These are phyloP conservation scores for Drosophila orena DNA, from an alignment of 1,140 invertebrate genomes.

Conservation along the genomic window DNA sequence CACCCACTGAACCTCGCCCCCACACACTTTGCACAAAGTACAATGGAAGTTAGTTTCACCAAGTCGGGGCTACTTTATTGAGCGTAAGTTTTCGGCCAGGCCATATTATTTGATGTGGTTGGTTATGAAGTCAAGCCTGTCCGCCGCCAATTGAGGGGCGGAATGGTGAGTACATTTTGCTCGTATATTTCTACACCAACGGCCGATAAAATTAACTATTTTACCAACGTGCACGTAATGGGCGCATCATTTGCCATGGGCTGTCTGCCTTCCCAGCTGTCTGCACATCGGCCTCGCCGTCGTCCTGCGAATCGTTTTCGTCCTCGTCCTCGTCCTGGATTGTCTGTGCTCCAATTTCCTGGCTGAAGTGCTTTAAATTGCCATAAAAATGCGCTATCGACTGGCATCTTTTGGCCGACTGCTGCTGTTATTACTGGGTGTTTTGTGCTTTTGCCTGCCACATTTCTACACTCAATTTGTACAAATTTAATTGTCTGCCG, in stretches of 20 bases:
- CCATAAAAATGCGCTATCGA: constrained; percentile 76
- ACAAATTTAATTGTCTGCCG: constrained; percentile 81
- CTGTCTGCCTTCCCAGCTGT: constrained; percentile 36
- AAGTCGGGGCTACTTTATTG: constrained; percentile 81
- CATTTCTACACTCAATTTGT: constrained; percentile 83
- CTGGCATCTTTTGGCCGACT: constrained; percentile 55
- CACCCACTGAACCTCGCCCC: too few species aligned
- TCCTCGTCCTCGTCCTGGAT: background rate
- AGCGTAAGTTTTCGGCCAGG: constrained; percentile 68
- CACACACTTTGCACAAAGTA: constrained; percentile 20
- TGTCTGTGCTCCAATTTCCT: constrained; percentile 62
- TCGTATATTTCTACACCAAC: constrained; percentile 71
- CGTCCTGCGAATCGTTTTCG: background rate
- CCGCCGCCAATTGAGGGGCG: constrained; percentile 8
- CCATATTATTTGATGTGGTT: constrained; percentile 79
- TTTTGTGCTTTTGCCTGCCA: constrained; percentile 61
- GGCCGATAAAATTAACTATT: constrained; percentile 81
- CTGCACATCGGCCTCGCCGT: constrained; percentile 11
- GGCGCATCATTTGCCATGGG: constrained; percentile 71
- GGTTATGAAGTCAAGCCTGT: constrained; percentile 65
- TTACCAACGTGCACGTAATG: constrained; percentile 74
- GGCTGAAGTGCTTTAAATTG: constrained; percentile 76
- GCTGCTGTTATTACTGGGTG: constrained; percentile 30
- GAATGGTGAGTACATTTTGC: constrained; percentile 58
- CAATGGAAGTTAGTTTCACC: constrained; percentile 78